phyloP scores from a whole-genome alignment of 2,888 invertebrate species.

The Melolontha melolontha region DNA sequence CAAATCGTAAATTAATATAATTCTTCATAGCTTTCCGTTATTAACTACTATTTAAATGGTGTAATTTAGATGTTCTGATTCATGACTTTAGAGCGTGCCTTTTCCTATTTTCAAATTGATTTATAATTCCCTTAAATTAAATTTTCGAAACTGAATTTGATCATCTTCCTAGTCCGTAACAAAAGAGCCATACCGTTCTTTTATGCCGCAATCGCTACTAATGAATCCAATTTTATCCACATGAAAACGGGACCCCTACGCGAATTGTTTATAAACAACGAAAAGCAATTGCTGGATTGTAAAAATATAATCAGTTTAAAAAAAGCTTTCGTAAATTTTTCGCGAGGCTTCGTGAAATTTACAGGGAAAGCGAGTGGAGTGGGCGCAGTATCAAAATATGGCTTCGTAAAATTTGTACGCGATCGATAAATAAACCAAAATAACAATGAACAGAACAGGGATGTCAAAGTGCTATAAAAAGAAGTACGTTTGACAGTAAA shows the following conservation, averaged over 20 bases:
- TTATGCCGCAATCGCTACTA: slow-evolving; percentile 14
- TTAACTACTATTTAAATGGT: too few relatives aligned
- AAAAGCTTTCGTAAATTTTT: slow-evolving; percentile 28
- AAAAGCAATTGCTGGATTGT: slow-evolving; percentile 30
- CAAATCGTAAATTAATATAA: too few relatives aligned
- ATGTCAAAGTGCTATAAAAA: too few relatives aligned
- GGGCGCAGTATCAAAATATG: not conserved
- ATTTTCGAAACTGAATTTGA: too few relatives aligned
- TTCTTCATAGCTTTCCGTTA: too few relatives aligned
- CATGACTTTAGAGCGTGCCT: too few relatives aligned
- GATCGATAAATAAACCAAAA: slow-evolving; percentile 10
- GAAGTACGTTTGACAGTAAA: too few relatives aligned
- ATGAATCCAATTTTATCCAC: slow-evolving; percentile 27
- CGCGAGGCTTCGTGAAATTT: slow-evolving; percentile 1
- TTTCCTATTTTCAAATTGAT: too few relatives aligned
- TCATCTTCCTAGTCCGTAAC: too few relatives aligned
- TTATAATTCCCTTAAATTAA: too few relatives aligned
- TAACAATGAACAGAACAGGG: too few relatives aligned
- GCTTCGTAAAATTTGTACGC: slow-evolving; percentile 16
- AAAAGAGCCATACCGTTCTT: slow-evolving; percentile 3
- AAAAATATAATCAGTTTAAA: slow-evolving; percentile 36
- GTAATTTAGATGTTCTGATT: too few relatives aligned
- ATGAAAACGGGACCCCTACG: not conserved
- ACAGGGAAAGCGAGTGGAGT: not conserved
- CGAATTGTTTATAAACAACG: slow-evolving; percentile 23